A percentile compares a stretch with the other conserved stretches of the same genome.
These are phyloP conservation scores for Melanocharis versteri DNA, from an alignment of 2,113 vertebrate genomes.

Conservation along the genomic window DNA sequence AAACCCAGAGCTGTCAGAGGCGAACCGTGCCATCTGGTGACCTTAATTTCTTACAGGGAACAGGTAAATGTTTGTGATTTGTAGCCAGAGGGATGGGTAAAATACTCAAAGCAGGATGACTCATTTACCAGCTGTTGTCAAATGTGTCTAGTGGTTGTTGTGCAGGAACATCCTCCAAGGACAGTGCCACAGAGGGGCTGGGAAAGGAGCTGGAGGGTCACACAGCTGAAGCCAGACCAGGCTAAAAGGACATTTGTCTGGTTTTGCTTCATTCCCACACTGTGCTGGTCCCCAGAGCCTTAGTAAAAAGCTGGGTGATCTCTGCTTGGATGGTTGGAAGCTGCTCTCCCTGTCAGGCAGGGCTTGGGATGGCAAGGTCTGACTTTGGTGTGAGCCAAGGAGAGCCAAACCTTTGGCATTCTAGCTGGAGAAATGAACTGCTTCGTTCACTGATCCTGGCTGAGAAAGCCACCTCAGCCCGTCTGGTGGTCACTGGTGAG, in stretches of 20 bases:
- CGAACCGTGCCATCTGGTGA: constrained; percentile 66
- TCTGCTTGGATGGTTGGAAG: neutral
- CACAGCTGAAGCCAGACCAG: neutral
- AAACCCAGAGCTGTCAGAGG: neutral
- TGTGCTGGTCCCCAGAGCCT: neutral
- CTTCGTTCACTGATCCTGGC: neutral
- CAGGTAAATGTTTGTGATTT: neutral
- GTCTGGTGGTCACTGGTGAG: neutral
- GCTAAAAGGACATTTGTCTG: neutral
- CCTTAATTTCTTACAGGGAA: constrained; percentile 61
- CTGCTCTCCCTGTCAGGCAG: neutral
- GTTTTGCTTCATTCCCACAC: neutral
- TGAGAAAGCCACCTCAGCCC: neutral
- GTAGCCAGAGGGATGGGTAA: constrained; percentile 4
- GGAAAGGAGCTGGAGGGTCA: neutral
- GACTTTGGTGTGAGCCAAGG: neutral
- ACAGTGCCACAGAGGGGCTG: neutral
- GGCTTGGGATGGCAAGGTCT: neutral
- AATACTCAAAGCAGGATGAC: neutral
- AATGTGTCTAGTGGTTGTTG: neutral
- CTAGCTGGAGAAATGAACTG: neutral
- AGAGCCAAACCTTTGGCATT: neutral
- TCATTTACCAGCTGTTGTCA: constrained; percentile 20
- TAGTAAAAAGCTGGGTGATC: neutral
- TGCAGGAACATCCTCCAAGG: neutral